Percentiles rank a stretch among this genome's conserved stretches.
These are phyloP conservation scores for Copsychus sechellarum DNA, from an alignment of 2,113 vertebrate species.

Conservation along the genomic window DNA sequence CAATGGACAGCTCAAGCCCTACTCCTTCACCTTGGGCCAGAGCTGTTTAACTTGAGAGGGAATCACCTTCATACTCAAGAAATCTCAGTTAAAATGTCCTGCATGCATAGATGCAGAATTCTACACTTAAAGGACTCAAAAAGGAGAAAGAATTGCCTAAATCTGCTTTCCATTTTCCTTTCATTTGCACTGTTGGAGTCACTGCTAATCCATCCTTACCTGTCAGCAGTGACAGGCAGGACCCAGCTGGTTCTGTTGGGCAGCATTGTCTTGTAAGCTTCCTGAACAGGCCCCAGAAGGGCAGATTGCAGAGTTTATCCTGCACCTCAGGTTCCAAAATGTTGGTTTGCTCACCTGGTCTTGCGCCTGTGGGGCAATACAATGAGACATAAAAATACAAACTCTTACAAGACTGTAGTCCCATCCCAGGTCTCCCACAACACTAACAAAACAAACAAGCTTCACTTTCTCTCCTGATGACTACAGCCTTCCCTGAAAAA, in stretches of 20 bases:
- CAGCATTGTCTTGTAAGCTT: not conserved
- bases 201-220: not conserved
- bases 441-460: not conserved
- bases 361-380: not conserved
- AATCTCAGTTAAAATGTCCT: not conserved
- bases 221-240: not conserved
- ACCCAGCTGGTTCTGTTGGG: not conserved
- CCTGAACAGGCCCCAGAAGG: not conserved
- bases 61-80: not conserved
- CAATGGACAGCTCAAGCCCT: not conserved
- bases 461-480: not conserved
- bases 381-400: not conserved
- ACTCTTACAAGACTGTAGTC: not conserved
- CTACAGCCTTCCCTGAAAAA: not conserved
- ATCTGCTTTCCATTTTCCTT: not conserved
- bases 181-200: not conserved
- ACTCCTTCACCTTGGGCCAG: not conserved
- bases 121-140: not conserved
- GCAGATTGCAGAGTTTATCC: not conserved
- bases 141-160: not conserved
- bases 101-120: not conserved
- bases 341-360: not conserved
- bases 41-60: not conserved
- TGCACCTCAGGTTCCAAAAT: not conserved
- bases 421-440: not conserved